Base-by-base conservation (phyloP, 1,140 invertebrate genomes). In the Magallana gigas region DNA sequence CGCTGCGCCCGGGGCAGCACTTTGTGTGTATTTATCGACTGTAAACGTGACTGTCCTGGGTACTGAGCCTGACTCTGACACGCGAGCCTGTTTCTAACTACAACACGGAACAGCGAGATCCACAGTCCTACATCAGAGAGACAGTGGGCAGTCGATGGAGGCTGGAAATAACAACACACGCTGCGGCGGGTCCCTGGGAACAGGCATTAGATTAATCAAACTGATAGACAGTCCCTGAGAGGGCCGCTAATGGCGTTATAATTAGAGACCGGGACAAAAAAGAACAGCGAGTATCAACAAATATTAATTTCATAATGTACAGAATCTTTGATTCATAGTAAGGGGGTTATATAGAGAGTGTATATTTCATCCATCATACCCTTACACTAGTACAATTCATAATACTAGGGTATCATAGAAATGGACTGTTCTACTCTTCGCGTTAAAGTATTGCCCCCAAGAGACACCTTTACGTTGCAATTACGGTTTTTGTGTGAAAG, bases 241-340 rank as follows among this genome's bases (percentile, higher is more conserved):
- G 23, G 36, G 11, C 8, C 12, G 23, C 68, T 76, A 23, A 76
- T 76, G 29, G 68, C 18, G 23, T 76, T 76, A 76, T 76, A 76
- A 76, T 76, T 76, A 76, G 68, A 29, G 8, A 23, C 29, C 9
- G 23, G 68, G 23, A 29, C 12, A 36, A 76, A 76, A 76, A 76
- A 29, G 60, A 18, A 16, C 23, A 29, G 68, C 68, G 29, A 76
- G 12, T 12, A 76, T 36, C 68, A 36, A 12, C 68, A 76, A 29
- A 76, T 76, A 76, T 76, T 29, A 76, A 76, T 76, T 76, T 76
- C 68, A 76, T 76, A 18, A 76, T 76, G 68, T 76, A 36, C 23
- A 8, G 23, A 9, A 12, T 62, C 18, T 76, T 29, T 76, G 68
- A 76, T 76, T 76, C 36, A 76, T 76, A 8, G 12, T 11, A 76